phyloP scores from a whole-genome alignment of 2,113 vertebrate genomes.

The Eupsittula cactorum region DNA sequence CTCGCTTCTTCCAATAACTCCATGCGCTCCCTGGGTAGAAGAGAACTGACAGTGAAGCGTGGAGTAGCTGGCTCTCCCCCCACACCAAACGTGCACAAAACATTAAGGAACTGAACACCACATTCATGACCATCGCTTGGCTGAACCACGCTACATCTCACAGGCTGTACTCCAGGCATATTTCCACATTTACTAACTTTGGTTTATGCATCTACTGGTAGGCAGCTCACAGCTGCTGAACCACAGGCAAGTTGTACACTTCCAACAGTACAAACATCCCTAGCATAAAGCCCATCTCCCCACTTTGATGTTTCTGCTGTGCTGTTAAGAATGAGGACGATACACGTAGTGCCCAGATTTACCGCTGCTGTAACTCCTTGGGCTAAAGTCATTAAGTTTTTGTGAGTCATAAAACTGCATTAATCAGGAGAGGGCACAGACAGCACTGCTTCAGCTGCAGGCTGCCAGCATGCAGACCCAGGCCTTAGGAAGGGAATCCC shows the following conservation, averaged over 20 bases:
- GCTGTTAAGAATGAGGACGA: neutral
- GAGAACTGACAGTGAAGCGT: neutral
- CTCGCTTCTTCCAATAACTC: constrained; percentile 94
- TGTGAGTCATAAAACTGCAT: neutral
- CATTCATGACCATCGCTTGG: neutral
- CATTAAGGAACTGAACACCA: fast-evolving
- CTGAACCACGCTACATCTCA: neutral
- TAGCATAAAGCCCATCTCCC: neutral
- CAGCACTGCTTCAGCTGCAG: neutral
- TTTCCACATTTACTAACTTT: neutral
- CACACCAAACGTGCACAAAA: neutral
- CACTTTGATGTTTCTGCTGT: neutral
- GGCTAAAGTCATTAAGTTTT: constrained; percentile 2
- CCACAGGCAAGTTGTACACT: neutral
- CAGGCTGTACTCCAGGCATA: neutral
- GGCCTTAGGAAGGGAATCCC: neutral
- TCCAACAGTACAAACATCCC: neutral
- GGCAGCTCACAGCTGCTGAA: neutral
- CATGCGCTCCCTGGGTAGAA: constrained; percentile 83
- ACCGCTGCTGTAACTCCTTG: neutral
- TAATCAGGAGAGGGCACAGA: neutral
- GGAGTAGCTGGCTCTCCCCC: neutral
- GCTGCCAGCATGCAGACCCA: neutral
- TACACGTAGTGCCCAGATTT: neutral
- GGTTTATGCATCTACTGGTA: neutral